Base-by-base conservation (phyloP, 2,113 vertebrate species). In the Procavia capensis region DNA sequence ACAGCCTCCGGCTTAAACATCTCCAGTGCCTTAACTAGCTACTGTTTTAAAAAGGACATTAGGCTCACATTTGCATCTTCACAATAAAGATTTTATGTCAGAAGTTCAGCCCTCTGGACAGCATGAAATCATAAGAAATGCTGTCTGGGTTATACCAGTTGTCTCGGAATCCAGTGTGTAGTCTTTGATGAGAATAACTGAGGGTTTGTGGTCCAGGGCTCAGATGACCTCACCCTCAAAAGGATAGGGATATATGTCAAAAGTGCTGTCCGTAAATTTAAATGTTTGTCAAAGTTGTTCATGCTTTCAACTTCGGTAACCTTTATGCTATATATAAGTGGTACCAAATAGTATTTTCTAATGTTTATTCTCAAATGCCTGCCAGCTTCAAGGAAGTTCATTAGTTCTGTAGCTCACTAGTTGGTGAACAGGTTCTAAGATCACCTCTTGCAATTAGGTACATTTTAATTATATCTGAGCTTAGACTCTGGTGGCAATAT, bases 51-150 rank as follows among this genome's bases (percentile, higher is more conserved):
- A 97, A 93, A 93, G 91, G 94, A 95, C 94, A 95, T 97, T 91
- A 97, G 94, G 81, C 63, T 95, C 80, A 85, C 72, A 97, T 97
- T 94, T 97, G 94, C 95, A 95, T 96, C 93, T 97, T 85, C 72
- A 81, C 95, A 85, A 98, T 85, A 93, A 93, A 98, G 95, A 91
- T 94, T 96, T 96, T 91, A 94, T 96, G 89, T 85, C 95, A 90
- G 45, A 82, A 91, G 95, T 95, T 96, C 70, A 97, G 95, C 91
- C 94, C 95, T 93, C 89, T 95, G 86, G 96, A 97, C 70, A 88
- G 41, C 75, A 89, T 78, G 88, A 91, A 96, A 84, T 88, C 72
- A 59, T 78, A 86, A 95, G 86, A 92, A 95, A 93, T 50, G 45
- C 36, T 13, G 10, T 47, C 85, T 85, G 94, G 81, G 59, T 91